These are phyloP conservation scores for Cantharis rustica DNA, from an alignment of 2,888 invertebrate genomes.

Conservation along the genomic window DNA sequence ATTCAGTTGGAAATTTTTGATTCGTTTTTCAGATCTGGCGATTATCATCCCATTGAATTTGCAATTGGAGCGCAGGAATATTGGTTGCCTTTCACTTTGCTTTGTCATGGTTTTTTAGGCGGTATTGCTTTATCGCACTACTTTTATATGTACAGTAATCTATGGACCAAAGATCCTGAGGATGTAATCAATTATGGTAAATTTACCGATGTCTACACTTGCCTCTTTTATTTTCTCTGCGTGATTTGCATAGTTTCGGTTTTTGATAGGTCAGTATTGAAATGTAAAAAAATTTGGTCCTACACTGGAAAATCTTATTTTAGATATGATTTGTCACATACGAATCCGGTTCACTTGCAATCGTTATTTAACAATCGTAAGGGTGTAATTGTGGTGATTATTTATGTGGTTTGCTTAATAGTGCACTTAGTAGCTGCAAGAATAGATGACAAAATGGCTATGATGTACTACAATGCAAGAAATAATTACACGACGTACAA, in stretches of 20 bases:
- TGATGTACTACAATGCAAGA: slow-evolving; percentile 41
- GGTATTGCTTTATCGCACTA: slow-evolving; percentile 65
- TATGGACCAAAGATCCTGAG: slow-evolving; percentile 48
- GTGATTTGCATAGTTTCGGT: slow-evolving; percentile 64
- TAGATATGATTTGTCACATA: slow-evolving; percentile 52
- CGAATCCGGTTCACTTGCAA: slow-evolving; percentile 41
- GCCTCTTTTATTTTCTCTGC: slow-evolving; percentile 63
- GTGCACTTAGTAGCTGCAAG: slow-evolving; percentile 49
- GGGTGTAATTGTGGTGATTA: slow-evolving; percentile 45
- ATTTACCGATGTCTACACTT: slow-evolving; percentile 52
- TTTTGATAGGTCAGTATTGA: slow-evolving; percentile 60
- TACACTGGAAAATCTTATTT: slow-evolving; percentile 26
- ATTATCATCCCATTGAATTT: slow-evolving; percentile 58
- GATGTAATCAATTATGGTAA: slow-evolving; percentile 51
- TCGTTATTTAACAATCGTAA: slow-evolving; percentile 46
- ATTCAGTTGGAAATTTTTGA: background rate
- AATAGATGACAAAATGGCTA: slow-evolving; percentile 49
- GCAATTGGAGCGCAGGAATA: slow-evolving; percentile 61
- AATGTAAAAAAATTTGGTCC: background rate
- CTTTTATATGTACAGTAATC: slow-evolving; percentile 62
- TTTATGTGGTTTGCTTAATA: slow-evolving; percentile 48
- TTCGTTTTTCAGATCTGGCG: slow-evolving; percentile 19
- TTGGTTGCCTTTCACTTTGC: slow-evolving; percentile 60
- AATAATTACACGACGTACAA: slow-evolving; percentile 9
- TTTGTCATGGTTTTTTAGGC: slow-evolving; percentile 65